Evolutionary conservation across 2,888 invertebrate species (phyloP), one percentile per base, ranked within the genome.

Genomic region (Sarcophaga rosellei): DNA sequence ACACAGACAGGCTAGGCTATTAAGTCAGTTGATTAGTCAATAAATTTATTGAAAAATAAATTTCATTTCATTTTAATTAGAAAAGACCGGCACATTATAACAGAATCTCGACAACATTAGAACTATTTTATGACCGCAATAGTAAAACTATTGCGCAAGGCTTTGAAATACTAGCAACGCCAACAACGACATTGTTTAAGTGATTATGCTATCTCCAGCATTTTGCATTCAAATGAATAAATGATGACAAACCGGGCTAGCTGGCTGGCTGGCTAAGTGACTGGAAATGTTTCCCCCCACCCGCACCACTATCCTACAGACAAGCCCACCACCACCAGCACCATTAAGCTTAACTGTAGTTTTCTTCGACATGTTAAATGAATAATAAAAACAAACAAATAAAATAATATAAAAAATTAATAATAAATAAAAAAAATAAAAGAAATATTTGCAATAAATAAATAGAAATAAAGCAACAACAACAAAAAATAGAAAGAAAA

Each of bases 61-160:
- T 44, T 65, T 63, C 25, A 62, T 53, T 35, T 21, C 35, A 72
- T 57, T 21, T 35, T 35, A 20, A 65, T 44, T 59, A 59, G 59
- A 44, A 72, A 21, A 20, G 61, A 61, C 4, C 3, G 10, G 8
- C n/a, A n/a, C 35, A 25, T 63, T 35, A 61, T n/a, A n/a, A 63
- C 44, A 53, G 4, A 21, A 45, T 25, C 20, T 20, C 20, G 1
- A 65, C 44, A 66, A 25, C 35, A 61, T 21, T 44, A 57, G 1
- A 57, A 57, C n/a, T 10, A 25, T 45, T 12, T 20, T 15, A 68
- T 20, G 23, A 25, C 21, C 78, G 59, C 75, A 85, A 85, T 75
- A 66, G 23, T 74, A 74, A 85, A 85, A 82, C 65, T 85, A 81
- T 85, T 85, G 81, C 70, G 81, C 78, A 78, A 82, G 85, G 85